These are phyloP conservation scores for Drosophila triauraria DNA, from an alignment of 1,140 invertebrate genomes.

Conservation along the genomic window DNA sequence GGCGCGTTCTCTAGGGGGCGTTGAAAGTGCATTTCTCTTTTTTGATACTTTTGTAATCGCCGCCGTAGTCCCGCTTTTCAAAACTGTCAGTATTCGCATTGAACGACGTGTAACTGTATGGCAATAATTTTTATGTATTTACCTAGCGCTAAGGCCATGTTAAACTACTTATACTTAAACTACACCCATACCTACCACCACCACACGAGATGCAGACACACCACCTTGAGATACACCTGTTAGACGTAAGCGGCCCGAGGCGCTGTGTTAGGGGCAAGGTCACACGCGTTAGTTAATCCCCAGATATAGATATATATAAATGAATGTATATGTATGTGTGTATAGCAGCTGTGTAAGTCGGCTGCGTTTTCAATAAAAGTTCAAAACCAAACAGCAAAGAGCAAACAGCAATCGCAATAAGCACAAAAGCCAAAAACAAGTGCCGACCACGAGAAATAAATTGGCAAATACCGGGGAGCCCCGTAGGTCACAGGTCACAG, in stretches of 20 bases:
- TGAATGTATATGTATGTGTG: slow-evolving; percentile 54
- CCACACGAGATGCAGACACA: slow-evolving; percentile 27
- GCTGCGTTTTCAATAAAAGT: slow-evolving; percentile 70
- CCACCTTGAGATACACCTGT: slow-evolving; percentile 29
- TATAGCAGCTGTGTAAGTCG: slow-evolving; percentile 62
- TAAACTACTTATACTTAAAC: slow-evolving; percentile 33
- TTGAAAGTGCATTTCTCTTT: slow-evolving; percentile 55
- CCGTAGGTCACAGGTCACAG: slow-evolving; percentile 18
- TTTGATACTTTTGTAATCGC: slow-evolving; percentile 74
- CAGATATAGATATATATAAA: slow-evolving; percentile 31
- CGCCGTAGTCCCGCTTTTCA: slow-evolving; percentile 35
- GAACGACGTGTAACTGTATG: slow-evolving; percentile 82
- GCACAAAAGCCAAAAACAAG: slow-evolving; percentile 50
- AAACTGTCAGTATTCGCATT: slow-evolving; percentile 77
- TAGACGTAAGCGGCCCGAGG: slow-evolving; percentile 47
- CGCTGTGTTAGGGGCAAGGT: slow-evolving; percentile 32
- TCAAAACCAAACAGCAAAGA: slow-evolving; percentile 33
- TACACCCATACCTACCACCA: slow-evolving; percentile 5
- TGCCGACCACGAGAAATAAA: slow-evolving; percentile 64
- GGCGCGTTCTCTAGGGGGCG: slow-evolving; percentile 61
- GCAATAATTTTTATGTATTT: slow-evolving; percentile 84
- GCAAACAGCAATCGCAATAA: slow-evolving; percentile 12
- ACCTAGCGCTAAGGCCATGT: slow-evolving; percentile 64
- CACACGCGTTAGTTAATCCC: slow-evolving; percentile 33
- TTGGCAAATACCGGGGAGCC: slow-evolving; percentile 31